These are phyloP conservation scores for Distichodus sexfasciatus DNA, from an alignment of 2,797 vertebrate genomes.

Conservation along the genomic window DNA sequence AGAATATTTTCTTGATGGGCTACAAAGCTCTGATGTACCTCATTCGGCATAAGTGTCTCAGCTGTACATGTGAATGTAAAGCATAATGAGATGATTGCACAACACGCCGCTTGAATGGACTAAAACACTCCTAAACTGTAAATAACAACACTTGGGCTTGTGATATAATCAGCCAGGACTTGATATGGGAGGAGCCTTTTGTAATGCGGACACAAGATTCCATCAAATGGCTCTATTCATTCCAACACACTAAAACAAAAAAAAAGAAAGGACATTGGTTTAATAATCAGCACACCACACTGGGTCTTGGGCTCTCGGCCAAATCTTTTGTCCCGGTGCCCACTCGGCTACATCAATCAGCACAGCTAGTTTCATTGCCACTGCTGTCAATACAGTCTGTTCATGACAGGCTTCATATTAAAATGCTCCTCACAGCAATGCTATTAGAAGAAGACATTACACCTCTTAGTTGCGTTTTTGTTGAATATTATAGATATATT, in stretches of 20 bases:
- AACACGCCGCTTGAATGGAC: slow-evolving; percentile 26
- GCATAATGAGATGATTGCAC: slow-evolving; percentile 28
- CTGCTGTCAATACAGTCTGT: slow-evolving; percentile 3
- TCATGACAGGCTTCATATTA: background rate
- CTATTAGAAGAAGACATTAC: background rate
- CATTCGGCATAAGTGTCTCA: too few relatives aligned
- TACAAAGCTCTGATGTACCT: too few relatives aligned
- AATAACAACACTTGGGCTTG: slow-evolving; percentile 24
- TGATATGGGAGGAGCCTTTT: slow-evolving; percentile 61
- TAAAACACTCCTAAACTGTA: slow-evolving; percentile 22
- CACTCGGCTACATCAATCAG: slow-evolving; percentile 43
- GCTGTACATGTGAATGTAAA: too few relatives aligned
- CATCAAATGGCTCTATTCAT: slow-evolving; percentile 23
- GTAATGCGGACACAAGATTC: slow-evolving; percentile 45
- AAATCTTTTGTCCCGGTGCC: slow-evolving; percentile 41
- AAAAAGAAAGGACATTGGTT: slow-evolving; percentile 45
- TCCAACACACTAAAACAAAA: slow-evolving; percentile 27
- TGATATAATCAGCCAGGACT: slow-evolving; percentile 17
- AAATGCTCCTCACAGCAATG: background rate
- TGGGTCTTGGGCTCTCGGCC: slow-evolving; percentile 43
- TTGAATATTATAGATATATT: too few relatives aligned
- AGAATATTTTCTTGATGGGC: too few relatives aligned
- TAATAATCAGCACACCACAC: slow-evolving; percentile 48
- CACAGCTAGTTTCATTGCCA: slow-evolving; percentile 18
- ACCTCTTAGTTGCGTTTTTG: too few relatives aligned